These are phyloP conservation scores for Dendrocincla fuliginosa DNA, from an alignment of 2,797 vertebrate genomes.

Conservation along the genomic window DNA sequence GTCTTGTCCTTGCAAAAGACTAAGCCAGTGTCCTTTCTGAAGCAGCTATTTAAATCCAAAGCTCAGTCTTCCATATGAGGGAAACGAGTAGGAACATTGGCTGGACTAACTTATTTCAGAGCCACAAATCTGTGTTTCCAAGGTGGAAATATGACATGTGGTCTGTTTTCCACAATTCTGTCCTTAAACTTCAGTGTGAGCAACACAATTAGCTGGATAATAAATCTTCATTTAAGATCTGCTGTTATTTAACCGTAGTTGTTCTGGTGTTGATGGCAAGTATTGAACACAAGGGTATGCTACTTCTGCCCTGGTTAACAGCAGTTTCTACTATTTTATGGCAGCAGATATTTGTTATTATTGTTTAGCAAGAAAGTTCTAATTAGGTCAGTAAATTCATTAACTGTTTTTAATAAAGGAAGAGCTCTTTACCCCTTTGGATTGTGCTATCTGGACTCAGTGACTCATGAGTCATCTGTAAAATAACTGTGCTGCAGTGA, in stretches of 20 bases:
- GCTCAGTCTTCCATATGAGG: neutral
- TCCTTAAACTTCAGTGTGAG: neutral
- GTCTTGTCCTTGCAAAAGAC: slow-evolving; percentile 52
- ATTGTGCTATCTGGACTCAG: neutral
- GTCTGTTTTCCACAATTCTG: neutral
- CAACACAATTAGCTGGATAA: neutral
- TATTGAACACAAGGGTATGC: neutral
- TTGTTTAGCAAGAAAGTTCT: neutral
- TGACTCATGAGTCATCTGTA: neutral
- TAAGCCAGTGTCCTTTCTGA: neutral
- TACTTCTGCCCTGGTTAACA: neutral
- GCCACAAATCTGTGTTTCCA: neutral
- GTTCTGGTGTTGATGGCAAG: neutral
- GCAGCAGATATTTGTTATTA: neutral
- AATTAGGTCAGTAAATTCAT: neutral
- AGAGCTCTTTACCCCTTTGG: neutral
- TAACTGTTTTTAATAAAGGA: neutral
- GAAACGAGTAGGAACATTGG: neutral
- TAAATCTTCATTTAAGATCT: neutral
- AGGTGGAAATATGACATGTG: neutral
- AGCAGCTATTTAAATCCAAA: neutral
- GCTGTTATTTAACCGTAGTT: neutral
- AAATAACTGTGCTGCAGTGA: neutral
- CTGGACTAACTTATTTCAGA: neutral
- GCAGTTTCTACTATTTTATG: neutral